Evolutionary conservation across 1,140 invertebrate species (phyloP), one percentile per base, ranked within the genome.

Genomic region (Nomia melanderi): DNA sequence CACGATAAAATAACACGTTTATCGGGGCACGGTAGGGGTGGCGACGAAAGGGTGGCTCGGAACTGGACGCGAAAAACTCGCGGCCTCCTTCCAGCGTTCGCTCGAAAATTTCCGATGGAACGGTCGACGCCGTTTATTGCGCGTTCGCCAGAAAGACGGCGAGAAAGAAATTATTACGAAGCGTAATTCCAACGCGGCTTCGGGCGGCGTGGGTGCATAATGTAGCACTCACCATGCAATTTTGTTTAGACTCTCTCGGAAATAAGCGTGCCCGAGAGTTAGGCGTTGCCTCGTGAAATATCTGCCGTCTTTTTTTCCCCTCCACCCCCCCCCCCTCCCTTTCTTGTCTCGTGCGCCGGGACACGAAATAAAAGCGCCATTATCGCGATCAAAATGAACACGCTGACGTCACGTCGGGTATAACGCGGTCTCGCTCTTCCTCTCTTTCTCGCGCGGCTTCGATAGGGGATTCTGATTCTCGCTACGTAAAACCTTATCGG

Each of bases 201-300:
- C n/a, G n/a, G n/a, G n/a, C n/a, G n/a, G 25, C 78, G 72, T 75
- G 44, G 77, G 71, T 39, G 71, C 63, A 62, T 60, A 75, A 75
- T 60, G 63, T 71, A 54, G 71, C 60, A 33, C 39, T 50, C 31
- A 72, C 39, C 33, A 60, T 77, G 47, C 75, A 77, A 77, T 77
- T 77, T 77, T 70, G 62, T 69, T 75, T 79, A 54, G 54, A 67
- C 64, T 65, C 57, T 53, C 36, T 6, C 31, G 57, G 53, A 56
- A 60, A 81, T 73, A 66, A 67, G 64, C 75, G 44, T 54, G 17
- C 12, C 12, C 57, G 47, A 33, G 54, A 33, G 66, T 62, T 60
- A 63, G 73, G 73, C 65, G 64, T 69, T 59, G 39, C 64, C 73
- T 54, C 41, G 64, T 67, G 54, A 66, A 75, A 75, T 67, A 20